Evolutionary conservation across 2,797 vertebrate species (phyloP), one percentile per base, ranked within the genome.

Genomic region (Rhincodon typus): DNA sequence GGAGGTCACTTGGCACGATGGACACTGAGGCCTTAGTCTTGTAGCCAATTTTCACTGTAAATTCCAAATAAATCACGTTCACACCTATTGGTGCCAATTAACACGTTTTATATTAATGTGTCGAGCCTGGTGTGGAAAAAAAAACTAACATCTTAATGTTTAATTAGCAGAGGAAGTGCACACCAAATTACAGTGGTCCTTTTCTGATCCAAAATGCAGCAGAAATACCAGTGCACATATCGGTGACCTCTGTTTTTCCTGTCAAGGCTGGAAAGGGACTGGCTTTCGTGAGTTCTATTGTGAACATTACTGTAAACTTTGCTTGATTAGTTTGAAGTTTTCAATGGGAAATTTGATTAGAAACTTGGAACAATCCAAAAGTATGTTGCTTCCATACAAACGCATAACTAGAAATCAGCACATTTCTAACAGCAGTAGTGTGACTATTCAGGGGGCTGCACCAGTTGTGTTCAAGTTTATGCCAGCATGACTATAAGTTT

Each of bases 71-170:
- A 77, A 67, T 93, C 66, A 38, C 21, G n/a, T 69, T 93, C 90
- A 38, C 90, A 67, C 62, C 90, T 69, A 93, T 42, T 67, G 66
- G n/a, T 69, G 94, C 94, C 94, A 95, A 95, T 95, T 95, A 95
- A 95, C 94, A 77, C 94, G 50, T 95, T 95, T 74, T 95, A 95
- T 77, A 77, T 95, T 77, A 95, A 95, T 77, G 30, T 70, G 34
- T n/a, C n/a, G 38, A 93, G 70, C 50, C 69, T 95, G 69, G 94
- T 77, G 94, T 53, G 50, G 46, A 27, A 34, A 74, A 70, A 70
- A 77, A 57, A 95, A 95, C 27, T 74, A 95, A 95, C 94, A 77
- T 95, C 46, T 95, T 74, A 72, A 95, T 77, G 94, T 77, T 50
- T 95, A 95, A 74, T 95, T 95, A 53, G 94, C 94, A 95, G 77